A percentile compares a stretch with the other conserved stretches of the same genome.
Conservation (phyloP, 2,888 invertebrate species). For the Teinopalpus imperialis region DNA sequence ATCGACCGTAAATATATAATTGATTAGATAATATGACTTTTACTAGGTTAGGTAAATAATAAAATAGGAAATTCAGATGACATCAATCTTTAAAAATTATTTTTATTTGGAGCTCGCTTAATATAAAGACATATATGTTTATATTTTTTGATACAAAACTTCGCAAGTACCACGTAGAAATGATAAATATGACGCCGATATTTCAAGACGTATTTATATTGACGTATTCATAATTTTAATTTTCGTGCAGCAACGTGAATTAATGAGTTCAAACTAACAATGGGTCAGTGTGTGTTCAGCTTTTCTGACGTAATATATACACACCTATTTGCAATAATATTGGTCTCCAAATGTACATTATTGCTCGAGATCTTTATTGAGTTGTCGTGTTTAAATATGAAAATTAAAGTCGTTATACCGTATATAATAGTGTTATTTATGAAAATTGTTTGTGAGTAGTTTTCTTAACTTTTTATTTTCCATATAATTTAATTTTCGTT, state of each 20-base stretch:
- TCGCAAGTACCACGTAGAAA: no score
- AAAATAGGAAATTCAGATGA: no score
- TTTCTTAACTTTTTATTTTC: background rate
- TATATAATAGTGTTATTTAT: conserved; percentile 10
- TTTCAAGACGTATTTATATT: background rate
- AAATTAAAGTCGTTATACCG: conserved; percentile 13
- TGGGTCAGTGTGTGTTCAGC: conserved; percentile 19
- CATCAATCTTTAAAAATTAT: no score
- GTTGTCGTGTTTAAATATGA: conserved; percentile 17
- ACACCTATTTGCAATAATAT: conserved; percentile 4
- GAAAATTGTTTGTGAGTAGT: conserved; percentile 15
- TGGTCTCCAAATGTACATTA: conserved; percentile 10
- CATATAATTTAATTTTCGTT: no score
- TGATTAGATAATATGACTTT: no score
- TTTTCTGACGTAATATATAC: conserved; percentile 13
- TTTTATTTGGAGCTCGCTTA: no score
- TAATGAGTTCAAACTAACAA: conserved; percentile 7
- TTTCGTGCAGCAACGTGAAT: conserved; percentile 6
- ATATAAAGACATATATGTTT: no score
- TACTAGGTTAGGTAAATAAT: no score
- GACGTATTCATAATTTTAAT: conserved; percentile 9
- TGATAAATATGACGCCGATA: no score
- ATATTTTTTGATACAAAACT: no score
- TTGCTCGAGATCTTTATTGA: conserved; percentile 1
- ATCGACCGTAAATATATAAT: no score